phyloP scores from a whole-genome alignment of 1,140 invertebrate genomes.

The Drosophila obscura region DNA sequence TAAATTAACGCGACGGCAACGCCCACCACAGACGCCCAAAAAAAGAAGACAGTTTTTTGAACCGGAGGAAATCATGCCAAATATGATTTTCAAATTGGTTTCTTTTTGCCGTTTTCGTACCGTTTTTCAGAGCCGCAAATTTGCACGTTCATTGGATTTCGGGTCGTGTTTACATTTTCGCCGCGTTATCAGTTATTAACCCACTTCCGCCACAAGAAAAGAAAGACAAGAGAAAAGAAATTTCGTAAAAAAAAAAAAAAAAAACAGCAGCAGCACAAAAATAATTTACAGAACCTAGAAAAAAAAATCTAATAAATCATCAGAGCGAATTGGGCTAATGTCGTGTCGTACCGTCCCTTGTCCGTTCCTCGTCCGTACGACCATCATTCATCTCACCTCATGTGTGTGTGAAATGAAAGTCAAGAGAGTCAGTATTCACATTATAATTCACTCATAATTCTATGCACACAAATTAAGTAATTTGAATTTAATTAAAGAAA shows the following conservation, averaged over 20 bases:
- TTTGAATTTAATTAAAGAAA: constrained; percentile 68
- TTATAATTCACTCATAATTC: neutral
- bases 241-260: constrained; percentile 16
- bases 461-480: constrained; percentile 58
- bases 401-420: constrained; percentile 47
- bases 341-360: constrained; percentile 4
- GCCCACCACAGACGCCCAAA: neutral
- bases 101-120: constrained; percentile 16
- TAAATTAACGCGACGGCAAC: neutral
- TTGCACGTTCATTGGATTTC: constrained; percentile 49
- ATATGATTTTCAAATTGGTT: neutral
- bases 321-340: constrained; percentile 75
- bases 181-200: constrained; percentile 77
- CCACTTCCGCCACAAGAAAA: constrained; percentile 62
- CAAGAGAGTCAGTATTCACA: constrained; percentile 29
- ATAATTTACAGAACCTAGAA: constrained; percentile 73
- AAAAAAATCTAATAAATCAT: constrained; percentile 78
- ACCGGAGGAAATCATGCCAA: neutral
- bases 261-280: constrained; percentile 34
- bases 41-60: neutral
- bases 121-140: constrained; percentile 35
- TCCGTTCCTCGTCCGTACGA: too few relatives aligned
- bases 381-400: constrained; percentile 29
- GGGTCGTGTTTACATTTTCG: constrained; percentile 65
- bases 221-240: constrained; percentile 57